Evolutionary conservation across 2,888 invertebrate genomes (phyloP).

Genomic region (Onchidella celtica): DNA sequence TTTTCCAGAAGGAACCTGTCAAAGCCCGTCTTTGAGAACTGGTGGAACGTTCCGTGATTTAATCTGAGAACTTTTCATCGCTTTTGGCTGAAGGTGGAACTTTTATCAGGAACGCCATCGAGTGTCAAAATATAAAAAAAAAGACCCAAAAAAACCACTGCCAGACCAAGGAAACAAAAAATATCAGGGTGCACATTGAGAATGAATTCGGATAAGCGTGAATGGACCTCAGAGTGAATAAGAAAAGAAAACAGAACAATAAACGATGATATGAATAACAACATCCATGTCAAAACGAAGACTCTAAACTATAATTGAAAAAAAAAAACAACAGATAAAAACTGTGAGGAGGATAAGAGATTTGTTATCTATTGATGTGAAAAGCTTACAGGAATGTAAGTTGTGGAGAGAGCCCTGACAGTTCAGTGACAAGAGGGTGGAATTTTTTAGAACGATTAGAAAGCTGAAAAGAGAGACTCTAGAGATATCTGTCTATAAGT

Average conservation of each 20-base stretch:
- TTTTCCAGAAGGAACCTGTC: conserved; percentile 20
- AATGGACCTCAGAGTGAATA: conserved; percentile 17
- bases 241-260: conserved; percentile 1
- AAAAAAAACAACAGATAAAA: not conserved
- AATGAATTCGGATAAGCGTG: conserved; percentile 25
- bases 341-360: not conserved
- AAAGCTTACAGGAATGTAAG: conserved; percentile 4
- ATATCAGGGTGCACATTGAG: conserved; percentile 6
- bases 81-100: not conserved
- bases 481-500: not conserved
- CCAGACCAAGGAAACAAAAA: not conserved
- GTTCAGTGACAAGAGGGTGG: not conserved
- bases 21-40: not conserved
- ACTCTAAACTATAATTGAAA: not conserved
- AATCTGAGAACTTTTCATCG: conserved; percentile 28
- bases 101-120: conserved; percentile 22
- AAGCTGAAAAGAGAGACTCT: not conserved
- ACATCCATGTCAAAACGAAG: not conserved
- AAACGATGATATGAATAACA: not conserved
- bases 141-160: too few relatives aligned
- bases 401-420: not conserved
- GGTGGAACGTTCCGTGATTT: conserved; percentile 34
- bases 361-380: not conserved
- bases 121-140: too few relatives aligned
- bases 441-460: not conserved